Conservation (phyloP, 1,140 invertebrate species). For the Tachypleus tridentatus region DNA sequence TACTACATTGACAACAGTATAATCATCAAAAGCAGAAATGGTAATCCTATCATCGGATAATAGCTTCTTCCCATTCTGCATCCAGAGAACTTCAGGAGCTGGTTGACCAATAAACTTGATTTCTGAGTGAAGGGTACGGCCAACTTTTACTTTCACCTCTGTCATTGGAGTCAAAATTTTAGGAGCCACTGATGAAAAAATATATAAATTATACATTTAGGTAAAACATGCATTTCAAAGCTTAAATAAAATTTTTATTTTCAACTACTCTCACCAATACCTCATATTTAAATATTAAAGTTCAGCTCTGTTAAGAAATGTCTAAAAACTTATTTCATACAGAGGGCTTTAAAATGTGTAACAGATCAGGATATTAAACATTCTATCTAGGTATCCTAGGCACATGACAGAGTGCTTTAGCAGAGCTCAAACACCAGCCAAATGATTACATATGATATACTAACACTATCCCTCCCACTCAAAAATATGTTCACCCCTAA, state of each 20-base stretch:
- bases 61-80: conserved; percentile 58
- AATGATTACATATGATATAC: no score
- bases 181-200: conserved; percentile 53
- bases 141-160: conserved; percentile 78
- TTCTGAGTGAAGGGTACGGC: conserved; percentile 81
- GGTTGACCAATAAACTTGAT: conserved; percentile 88
- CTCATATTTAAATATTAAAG: no score
- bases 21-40: conserved; percentile 60
- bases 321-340: no score
- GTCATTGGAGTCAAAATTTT: conserved; percentile 81
- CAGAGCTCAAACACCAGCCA: no score
- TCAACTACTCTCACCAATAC: not conserved
- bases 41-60: conserved; percentile 66
- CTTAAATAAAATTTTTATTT: not conserved
- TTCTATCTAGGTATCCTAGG: no score
- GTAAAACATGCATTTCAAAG: conserved; percentile 8
- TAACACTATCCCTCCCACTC: no score
- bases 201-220: conserved; percentile 1
- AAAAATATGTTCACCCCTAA: no score
- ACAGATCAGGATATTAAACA: no score
- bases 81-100: conserved; percentile 73
- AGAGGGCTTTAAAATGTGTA: no score
- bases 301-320: no score
- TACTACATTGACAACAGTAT: conserved; percentile 80
- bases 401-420: no score